Percentiles rank a stretch among this genome's conserved stretches.
Conservation (phyloP, 2,888 invertebrate species). For the Athrips mouffetella region DNA sequence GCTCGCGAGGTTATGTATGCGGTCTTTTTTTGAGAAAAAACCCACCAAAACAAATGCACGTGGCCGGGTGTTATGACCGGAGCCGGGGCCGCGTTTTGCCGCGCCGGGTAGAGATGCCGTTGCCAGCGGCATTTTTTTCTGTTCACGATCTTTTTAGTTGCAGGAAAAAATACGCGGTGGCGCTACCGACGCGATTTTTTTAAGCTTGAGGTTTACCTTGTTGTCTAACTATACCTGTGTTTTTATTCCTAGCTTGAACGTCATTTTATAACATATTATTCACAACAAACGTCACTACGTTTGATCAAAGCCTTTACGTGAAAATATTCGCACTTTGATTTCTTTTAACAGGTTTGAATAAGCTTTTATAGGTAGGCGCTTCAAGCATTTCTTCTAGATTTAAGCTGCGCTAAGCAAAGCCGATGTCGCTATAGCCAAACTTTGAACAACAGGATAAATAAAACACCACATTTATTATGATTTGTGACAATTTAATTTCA, state of each 20-base stretch:
- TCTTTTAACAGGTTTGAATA: background rate
- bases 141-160: slow-evolving; percentile 56
- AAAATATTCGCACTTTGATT: too few relatives aligned
- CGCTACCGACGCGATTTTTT: slow-evolving; percentile 44
- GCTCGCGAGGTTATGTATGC: slow-evolving; percentile 72
- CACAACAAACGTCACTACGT: too few relatives aligned
- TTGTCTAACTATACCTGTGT: too few relatives aligned
- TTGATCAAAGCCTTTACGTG: too few relatives aligned
- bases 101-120: slow-evolving; percentile 58
- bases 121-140: slow-evolving; percentile 65
- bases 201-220: too few relatives aligned
- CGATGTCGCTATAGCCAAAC: background rate
- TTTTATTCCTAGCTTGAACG: too few relatives aligned
- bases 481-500: too few relatives aligned
- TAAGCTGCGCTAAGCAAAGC: slow-evolving; percentile 6
- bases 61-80: slow-evolving; percentile 76
- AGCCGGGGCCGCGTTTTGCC: slow-evolving; percentile 21
- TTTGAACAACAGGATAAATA: background rate
- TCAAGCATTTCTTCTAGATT: background rate
- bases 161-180: slow-evolving; percentile 62
- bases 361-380: background rate
- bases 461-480: too few relatives aligned
- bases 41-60: slow-evolving; percentile 78
- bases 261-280: too few relatives aligned
- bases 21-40: slow-evolving; percentile 73